phyloP scores from a whole-genome alignment of 2,888 invertebrate genomes.

The Phyto melanocephala region DNA sequence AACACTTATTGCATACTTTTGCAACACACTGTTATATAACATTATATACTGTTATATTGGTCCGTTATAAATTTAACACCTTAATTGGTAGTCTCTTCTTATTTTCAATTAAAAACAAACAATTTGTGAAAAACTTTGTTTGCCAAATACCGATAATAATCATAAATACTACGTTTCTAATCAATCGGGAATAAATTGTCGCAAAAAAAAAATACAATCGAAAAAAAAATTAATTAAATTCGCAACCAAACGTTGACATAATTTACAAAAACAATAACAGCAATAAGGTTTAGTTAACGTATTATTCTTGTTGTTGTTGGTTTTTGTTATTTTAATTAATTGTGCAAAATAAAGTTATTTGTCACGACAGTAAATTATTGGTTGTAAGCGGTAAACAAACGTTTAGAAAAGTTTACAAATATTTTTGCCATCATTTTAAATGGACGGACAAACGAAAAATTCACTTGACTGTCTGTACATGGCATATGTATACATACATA shows the following conservation, averaged over 20 bases:
- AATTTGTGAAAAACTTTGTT: too few relatives aligned
- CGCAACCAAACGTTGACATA: slow-evolving; percentile 45
- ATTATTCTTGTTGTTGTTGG: slow-evolving; percentile 1
- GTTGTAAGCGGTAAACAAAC: background rate
- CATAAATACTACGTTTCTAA: slow-evolving; percentile 29
- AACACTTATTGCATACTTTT: too few relatives aligned
- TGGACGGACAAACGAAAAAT: background rate
- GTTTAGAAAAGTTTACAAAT: slow-evolving; percentile 25
- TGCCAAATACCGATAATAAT: slow-evolving; percentile 50
- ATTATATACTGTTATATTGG: too few relatives aligned
- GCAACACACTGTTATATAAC: too few relatives aligned
- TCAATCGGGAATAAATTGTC: background rate
- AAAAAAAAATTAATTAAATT: slow-evolving; percentile 27
- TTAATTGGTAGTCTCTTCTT: slow-evolving; percentile 17
- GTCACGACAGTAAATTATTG: slow-evolving; percentile 40
- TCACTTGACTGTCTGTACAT: background rate
- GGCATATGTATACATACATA: background rate
- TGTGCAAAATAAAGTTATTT: slow-evolving; percentile 58
- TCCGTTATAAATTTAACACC: slow-evolving; percentile 27
- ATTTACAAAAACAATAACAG: slow-evolving; percentile 40
- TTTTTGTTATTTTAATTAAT: slow-evolving; percentile 48
- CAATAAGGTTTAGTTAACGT: slow-evolving; percentile 35
- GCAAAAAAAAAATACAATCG: background rate
- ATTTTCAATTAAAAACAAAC: background rate
- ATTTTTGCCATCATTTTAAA: slow-evolving; percentile 16